These are phyloP conservation scores for Amblyjoppa fuscipennis DNA, from an alignment of 2,888 invertebrate genomes.

Conservation along the genomic window DNA sequence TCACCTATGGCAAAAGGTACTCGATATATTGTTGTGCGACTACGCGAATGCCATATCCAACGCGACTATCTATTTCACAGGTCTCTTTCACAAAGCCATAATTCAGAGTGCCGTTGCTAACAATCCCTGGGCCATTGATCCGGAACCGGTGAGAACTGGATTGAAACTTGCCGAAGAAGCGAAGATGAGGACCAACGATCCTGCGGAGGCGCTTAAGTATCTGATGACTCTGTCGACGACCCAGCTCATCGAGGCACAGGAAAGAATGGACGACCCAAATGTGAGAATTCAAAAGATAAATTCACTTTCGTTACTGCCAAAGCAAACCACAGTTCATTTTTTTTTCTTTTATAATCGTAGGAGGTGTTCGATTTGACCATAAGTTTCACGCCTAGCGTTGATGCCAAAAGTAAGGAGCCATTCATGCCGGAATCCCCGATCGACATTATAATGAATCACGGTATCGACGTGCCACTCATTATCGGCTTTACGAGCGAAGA, in stretches of 20 bases:
- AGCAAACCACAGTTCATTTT: not conserved
- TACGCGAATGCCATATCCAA: not conserved
- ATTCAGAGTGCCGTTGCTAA: conserved; percentile 74
- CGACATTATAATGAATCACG: too few relatives aligned
- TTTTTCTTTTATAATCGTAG: conserved; percentile 44
- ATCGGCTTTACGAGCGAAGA: conserved; percentile 86
- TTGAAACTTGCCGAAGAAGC: conserved; percentile 67
- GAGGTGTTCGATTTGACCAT: conserved; percentile 15
- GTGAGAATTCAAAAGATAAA: too few relatives aligned
- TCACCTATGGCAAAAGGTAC: too few relatives aligned
- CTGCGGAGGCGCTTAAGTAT: conserved; percentile 68
- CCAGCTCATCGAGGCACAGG: too few relatives aligned
- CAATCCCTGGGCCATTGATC: conserved; percentile 68
- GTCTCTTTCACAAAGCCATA: conserved; percentile 75
- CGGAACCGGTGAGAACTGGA: too few relatives aligned
- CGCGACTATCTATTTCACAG: too few relatives aligned
- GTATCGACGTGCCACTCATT: conserved; percentile 86
- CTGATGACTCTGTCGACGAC: too few relatives aligned
- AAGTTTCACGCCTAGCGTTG: conserved; percentile 62
- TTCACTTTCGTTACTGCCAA: too few relatives aligned
- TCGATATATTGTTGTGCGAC: not conserved
- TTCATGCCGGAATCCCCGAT: too few relatives aligned
- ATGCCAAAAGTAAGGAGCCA: too few relatives aligned
- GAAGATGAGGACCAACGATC: conserved; percentile 72
- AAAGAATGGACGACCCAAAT: too few relatives aligned